Evolutionary conservation across 35 echinoderm and acorn worm genomes (phyloP).

Genomic region (Apostichopus californicus): DNA sequence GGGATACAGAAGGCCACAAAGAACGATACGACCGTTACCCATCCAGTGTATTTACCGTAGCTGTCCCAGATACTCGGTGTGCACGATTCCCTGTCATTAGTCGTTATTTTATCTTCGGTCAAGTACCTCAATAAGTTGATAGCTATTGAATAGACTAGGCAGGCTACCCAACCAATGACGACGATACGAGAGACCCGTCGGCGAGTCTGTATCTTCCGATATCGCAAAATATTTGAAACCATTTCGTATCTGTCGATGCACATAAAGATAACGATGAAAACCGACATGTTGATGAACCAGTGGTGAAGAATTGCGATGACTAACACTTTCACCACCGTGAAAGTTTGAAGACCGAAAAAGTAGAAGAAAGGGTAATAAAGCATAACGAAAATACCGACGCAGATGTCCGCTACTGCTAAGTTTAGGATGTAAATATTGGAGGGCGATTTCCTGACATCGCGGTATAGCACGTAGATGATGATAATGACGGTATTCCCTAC

Average conservation of each 20-base stretch:
- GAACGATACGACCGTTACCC: slow-evolving; percentile 7
- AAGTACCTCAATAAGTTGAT: slow-evolving; percentile 6
- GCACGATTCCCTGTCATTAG: background rate
- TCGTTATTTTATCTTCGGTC: slow-evolving; percentile 11
- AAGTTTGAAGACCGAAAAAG: background rate
- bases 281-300: slow-evolving; percentile 34
- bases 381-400: slow-evolving; percentile 42
- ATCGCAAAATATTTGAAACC: slow-evolving; percentile 18
- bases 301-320: background rate
- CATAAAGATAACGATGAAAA: slow-evolving; percentile 46
- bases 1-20: slow-evolving; percentile 25
- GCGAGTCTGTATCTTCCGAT: slow-evolving; percentile 10
- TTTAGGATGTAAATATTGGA: slow-evolving; percentile 35
- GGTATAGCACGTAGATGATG: slow-evolving; percentile 5
- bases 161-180: background rate
- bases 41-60: slow-evolving; percentile 16
- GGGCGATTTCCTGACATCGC: background rate
- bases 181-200: background rate
- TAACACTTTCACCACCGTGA: background rate
- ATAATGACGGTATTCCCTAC: slow-evolving; percentile 6
- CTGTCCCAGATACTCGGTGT: slow-evolving; percentile 28
- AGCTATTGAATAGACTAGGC: slow-evolving; percentile 12
- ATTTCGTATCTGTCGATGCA: slow-evolving; percentile 25
- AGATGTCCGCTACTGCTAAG: slow-evolving; percentile 40
- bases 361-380: slow-evolving; percentile 22